Conservation (phyloP, 1,140 invertebrate genomes). For the Diploscapter pachys region DNA sequence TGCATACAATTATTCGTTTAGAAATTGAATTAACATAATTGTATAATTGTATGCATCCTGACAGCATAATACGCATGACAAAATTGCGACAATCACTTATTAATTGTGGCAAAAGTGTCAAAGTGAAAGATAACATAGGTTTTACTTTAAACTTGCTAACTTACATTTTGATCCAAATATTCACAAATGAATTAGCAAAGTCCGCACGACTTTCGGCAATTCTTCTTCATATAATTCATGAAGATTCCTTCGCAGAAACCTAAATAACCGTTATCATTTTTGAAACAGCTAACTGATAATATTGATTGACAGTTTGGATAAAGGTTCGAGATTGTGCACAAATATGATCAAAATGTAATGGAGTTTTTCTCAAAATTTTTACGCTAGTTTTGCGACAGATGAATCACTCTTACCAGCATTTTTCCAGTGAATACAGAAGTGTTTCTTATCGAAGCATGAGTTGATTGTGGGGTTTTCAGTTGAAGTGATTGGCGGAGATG, state of each 20-base stretch:
- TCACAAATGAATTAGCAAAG: constrained; percentile 38
- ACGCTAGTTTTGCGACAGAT: too few relatives aligned
- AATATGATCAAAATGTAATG: too few relatives aligned
- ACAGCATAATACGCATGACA: constrained; percentile 8
- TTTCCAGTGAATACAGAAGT: constrained; percentile 55
- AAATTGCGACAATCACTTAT: not conserved
- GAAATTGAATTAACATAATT: not conserved
- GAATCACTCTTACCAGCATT: constrained; percentile 26
- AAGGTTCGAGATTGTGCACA: too few relatives aligned
- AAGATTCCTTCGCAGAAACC: constrained; percentile 57
- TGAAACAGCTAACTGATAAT: too few relatives aligned
- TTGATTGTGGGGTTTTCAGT: not conserved
- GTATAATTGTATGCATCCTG: constrained; percentile 1
- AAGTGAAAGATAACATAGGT: not conserved
- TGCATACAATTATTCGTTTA: not conserved
- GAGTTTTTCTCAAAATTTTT: too few relatives aligned
- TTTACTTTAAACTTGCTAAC: not conserved
- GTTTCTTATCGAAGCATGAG: constrained; percentile 49
- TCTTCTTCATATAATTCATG: constrained; percentile 54
- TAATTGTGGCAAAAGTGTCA: not conserved
- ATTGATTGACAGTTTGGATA: too few relatives aligned
- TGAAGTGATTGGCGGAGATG: constrained; percentile 16
- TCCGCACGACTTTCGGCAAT: constrained; percentile 48
- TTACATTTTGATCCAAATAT: not conserved
- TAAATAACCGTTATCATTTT: too few relatives aligned